A percentile compares a stretch with the other conserved stretches of the same genome.
These are phyloP conservation scores for Corythornis vintsioides DNA, from an alignment of 2,113 vertebrate genomes.

Conservation along the genomic window DNA sequence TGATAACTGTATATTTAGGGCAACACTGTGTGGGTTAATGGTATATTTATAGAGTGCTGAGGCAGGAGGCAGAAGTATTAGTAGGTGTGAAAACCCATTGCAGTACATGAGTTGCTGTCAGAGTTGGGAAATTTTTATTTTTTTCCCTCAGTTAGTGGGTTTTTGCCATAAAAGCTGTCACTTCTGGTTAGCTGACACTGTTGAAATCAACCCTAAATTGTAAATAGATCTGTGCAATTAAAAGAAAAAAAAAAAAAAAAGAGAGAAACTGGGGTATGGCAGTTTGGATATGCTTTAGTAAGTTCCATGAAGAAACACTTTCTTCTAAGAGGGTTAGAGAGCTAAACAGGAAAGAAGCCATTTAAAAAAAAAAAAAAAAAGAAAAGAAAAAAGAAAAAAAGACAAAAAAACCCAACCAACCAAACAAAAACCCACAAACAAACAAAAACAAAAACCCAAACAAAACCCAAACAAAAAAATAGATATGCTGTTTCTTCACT, in stretches of 20 bases:
- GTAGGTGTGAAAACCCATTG: slow-evolving; percentile 35
- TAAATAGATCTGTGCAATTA: neutral
- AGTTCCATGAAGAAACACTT: neutral
- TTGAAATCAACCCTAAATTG: slow-evolving; percentile 24
- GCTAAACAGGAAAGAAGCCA: neutral
- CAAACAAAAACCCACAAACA: neutral
- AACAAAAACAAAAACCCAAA: too few relatives aligned
- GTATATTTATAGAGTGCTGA: neutral
- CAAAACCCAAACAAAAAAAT: neutral
- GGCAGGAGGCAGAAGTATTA: slow-evolving; percentile 3
- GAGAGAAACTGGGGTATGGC: neutral
- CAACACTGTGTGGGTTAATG: neutral
- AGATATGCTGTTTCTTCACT: neutral
- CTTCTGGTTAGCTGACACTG: slow-evolving; percentile 37
- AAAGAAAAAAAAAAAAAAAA: neutral
- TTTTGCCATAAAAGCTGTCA: neutral
- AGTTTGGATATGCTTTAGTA: neutral
- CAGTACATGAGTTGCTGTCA: slow-evolving; percentile 11
- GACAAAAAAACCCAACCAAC: too few relatives aligned
- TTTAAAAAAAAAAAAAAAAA: neutral
- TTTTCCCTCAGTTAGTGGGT: neutral
- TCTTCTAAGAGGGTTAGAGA: neutral
- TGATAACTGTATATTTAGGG: slow-evolving; percentile 7
- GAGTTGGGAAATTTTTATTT: neutral
- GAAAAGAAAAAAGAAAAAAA: too few relatives aligned